A percentile compares a stretch with the other conserved stretches of the same genome.
phyloP scores from a whole-genome alignment of 2,888 invertebrate species.

The Chouioia cunea region DNA sequence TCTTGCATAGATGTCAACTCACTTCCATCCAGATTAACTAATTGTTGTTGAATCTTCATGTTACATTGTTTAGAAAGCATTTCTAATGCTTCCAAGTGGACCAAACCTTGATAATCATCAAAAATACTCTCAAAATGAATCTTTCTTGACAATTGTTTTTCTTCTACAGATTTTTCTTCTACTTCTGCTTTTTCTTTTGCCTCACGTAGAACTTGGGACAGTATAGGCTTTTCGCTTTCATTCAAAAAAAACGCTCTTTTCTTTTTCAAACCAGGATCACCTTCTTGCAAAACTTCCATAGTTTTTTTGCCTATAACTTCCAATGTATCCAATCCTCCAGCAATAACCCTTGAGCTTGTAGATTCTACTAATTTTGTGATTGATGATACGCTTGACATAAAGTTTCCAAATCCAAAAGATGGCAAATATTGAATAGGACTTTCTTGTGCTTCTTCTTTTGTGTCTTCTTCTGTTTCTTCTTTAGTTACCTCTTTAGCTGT shows the following conservation, averaged over 20 bases:
- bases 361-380: conserved; percentile 78
- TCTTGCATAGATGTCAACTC: conserved; percentile 79
- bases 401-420: conserved; percentile 74
- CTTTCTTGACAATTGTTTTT: conserved; percentile 69
- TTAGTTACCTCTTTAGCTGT: not conserved
- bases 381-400: conserved; percentile 76
- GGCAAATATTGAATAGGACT: conserved; percentile 49
- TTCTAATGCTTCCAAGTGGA: conserved; percentile 91
- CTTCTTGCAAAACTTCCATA: conserved; percentile 92
- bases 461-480: conserved; percentile 28
- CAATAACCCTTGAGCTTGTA: conserved; percentile 81
- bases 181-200: conserved; percentile 79
- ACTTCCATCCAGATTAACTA: conserved; percentile 72
- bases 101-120: conserved; percentile 89
- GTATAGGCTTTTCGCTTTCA: conserved; percentile 74
- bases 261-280: conserved; percentile 89
- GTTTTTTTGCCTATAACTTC: conserved; percentile 96
- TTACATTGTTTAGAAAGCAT: conserved; percentile 87
- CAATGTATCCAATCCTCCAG: conserved; percentile 83
- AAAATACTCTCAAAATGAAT: conserved; percentile 84
- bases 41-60: conserved; percentile 78
- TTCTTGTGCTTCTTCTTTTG: conserved; percentile 43
- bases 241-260: conserved; percentile 78
- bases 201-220: conserved; percentile 78
- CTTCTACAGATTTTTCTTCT: conserved; percentile 71